Evolutionary conservation across 2,888 invertebrate genomes (phyloP).

Genomic region (Noctua janthe): DNA sequence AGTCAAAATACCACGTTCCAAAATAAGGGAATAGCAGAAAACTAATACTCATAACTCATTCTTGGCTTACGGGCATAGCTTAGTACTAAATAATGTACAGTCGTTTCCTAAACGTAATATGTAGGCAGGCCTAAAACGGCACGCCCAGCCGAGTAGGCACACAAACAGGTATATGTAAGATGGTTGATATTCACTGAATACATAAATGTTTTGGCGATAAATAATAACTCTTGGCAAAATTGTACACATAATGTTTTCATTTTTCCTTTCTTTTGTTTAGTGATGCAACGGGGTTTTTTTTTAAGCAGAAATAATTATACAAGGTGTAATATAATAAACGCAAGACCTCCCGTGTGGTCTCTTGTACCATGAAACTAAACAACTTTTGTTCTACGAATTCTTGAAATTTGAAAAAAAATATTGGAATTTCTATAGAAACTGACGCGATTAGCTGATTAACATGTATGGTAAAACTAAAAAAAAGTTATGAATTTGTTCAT

Average conservation of each 20-base stretch:
- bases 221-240: conserved; percentile 16
- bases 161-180: conserved; percentile 41
- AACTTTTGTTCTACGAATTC: not conserved
- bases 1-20: conserved; percentile 2
- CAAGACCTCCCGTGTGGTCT: no score
- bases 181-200: conserved; percentile 45
- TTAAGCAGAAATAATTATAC: not conserved
- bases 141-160: conserved; percentile 25
- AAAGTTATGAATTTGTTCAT: not conserved
- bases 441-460: not conserved
- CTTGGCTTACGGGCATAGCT: conserved; percentile 45
- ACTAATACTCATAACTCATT: conserved; percentile 57
- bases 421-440: not conserved
- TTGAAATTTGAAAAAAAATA: not conserved
- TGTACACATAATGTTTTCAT: not conserved
- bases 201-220: conserved; percentile 28
- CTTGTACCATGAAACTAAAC: no score
- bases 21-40: conserved; percentile 30
- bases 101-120: conserved; percentile 46
- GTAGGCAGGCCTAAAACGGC: conserved; percentile 46
- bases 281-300: not conserved
- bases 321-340: not conserved
- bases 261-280: not conserved
- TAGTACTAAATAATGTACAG: conserved; percentile 57
- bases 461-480: not conserved